Percentiles rank a stretch among this genome's conserved stretches.
Conservation (phyloP, 2,888 invertebrate species). For the Leptopilina drosophilae region DNA sequence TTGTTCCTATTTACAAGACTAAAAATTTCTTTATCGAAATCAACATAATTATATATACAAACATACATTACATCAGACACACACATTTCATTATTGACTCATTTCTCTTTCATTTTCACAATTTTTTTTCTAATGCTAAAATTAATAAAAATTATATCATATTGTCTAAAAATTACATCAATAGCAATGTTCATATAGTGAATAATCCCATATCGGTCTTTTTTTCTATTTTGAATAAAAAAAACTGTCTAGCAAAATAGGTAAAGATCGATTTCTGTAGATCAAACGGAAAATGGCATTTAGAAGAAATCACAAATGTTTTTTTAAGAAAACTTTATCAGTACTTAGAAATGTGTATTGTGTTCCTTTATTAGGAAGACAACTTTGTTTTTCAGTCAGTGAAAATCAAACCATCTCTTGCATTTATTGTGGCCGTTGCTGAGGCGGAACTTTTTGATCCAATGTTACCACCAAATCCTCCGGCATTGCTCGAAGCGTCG, state of each 20-base stretch:
- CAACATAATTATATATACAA: constrained; percentile 7
- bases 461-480: constrained; percentile 49
- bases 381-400: constrained; percentile 33
- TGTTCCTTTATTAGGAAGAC: too few relatives aligned
- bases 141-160: background rate
- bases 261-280: background rate
- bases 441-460: constrained; percentile 61
- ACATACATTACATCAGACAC: background rate
- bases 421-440: constrained; percentile 57
- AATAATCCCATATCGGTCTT: background rate
- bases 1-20: constrained; percentile 23
- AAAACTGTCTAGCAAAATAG: background rate
- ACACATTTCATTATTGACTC: background rate
- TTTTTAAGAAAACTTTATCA: background rate
- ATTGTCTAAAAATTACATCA: background rate
- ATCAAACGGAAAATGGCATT: background rate
- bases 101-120: constrained; percentile 1
- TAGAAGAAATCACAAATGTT: background rate
- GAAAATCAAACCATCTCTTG: constrained; percentile 65
- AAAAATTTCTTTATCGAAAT: constrained; percentile 13
- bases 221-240: background rate
- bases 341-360: background rate
- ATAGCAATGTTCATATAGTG: background rate
- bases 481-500: constrained; percentile 48
- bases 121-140: background rate